Evolutionary conservation across 2,888 invertebrate species (phyloP), one percentile per base, ranked within the genome.

Genomic region (Cyclophora punctaria): DNA sequence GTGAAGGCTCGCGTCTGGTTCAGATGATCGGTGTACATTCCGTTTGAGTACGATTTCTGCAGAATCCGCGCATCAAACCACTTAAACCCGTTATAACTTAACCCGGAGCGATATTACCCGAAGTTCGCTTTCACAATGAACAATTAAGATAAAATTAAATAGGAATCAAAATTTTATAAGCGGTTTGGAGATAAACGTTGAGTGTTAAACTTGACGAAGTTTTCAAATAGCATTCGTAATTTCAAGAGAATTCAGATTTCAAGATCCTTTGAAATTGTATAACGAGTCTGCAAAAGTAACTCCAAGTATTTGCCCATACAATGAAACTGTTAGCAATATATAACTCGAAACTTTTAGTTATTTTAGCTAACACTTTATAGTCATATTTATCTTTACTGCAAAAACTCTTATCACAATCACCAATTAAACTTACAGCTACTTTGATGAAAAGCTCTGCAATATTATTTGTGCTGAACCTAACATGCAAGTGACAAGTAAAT

Each of bases 81-180:
- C 60, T 61, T 61, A 52, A 51, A 56, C 57, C 55, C 55, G 55
- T 59, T 59, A 58, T 61, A 67, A 68, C 72, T 67, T 71, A 73
- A 73, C 71, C 67, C 64, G 61, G 72, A 77, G 75, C 72, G 75
- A 76, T 79, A 76, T 76, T 75, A 58, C 64, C 67, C 63, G 69
- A 83, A 83, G 69, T 83, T 78, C 71, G 66, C 72, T 75, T 81
- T 80, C 71, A 83, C 79, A 75, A 78, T 80, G 68, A 77, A 79
- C 78, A 79, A 80, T 85, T 78, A 83, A 83, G 83, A 84, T 84
- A 82, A 83, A 81, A 84, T 84, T 81, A 81, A 78, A 78, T 77
- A 78, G 75, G 74, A 84, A 85, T 85, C 84, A 81, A 83, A 83
- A 86, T 83, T 81, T 83, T 83, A 81, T 81, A 82, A 84, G 79